Conservation (phyloP, 2,113 vertebrate species). For the Sylvilagus bachmani region DNA sequence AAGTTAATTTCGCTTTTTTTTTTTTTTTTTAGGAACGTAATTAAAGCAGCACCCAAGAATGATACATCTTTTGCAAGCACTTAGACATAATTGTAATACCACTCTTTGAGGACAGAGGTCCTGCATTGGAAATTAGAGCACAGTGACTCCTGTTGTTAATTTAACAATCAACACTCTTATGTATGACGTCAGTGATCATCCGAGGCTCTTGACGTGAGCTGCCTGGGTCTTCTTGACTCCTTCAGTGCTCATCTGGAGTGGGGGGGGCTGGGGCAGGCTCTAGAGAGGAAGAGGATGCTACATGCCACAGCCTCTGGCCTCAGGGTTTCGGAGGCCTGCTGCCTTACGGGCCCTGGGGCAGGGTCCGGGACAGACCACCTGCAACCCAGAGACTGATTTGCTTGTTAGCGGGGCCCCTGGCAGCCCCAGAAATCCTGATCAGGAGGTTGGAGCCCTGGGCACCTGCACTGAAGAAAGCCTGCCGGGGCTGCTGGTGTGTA, state of each 20-base stretch:
- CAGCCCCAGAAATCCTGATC: neutral
- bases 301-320: neutral
- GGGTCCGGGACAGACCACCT: neutral
- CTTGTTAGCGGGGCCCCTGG: neutral
- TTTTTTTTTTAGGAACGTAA: too few species aligned
- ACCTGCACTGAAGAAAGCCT: neutral
- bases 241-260: neutral
- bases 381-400: neutral
- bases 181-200: too few species aligned
- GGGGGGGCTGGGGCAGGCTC: too few species aligned
- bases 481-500: neutral
- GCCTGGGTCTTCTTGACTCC: neutral
- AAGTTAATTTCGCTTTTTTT: too few species aligned
- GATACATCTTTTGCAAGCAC: too few species aligned
- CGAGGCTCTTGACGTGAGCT: too few species aligned
- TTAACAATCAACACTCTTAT: too few species aligned
- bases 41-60: too few species aligned
- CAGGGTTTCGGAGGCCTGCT: neutral
- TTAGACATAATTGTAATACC: too few species aligned
- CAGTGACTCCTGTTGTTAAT: too few species aligned
- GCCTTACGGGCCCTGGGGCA: neutral
- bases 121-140: too few species aligned
- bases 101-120: too few species aligned
- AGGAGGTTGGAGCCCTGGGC: fast-evolving
- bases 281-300: neutral